Base-by-base conservation (phyloP, 2,888 invertebrate species). In the Drosophila austrosaltans region DNA sequence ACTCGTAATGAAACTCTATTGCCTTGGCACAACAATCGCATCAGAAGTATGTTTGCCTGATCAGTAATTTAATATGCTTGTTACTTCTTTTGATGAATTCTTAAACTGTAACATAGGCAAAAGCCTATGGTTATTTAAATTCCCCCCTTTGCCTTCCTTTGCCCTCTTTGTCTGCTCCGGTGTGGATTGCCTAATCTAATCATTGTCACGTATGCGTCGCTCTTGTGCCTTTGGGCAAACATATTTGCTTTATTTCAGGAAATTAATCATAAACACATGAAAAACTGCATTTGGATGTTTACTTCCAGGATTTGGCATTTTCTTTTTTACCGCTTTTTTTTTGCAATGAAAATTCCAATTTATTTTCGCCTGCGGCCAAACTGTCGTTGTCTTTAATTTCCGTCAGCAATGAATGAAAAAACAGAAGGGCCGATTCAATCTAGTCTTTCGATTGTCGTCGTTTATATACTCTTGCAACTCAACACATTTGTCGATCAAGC, bases 181-280 rank as follows among this genome's bases (percentile, higher is more conserved):
- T 59, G 30, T 63, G 8, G 48, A 57, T 39, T 44, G 63, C 58
- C 63, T 85, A 87, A 89, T 85, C 87, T 72, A 89, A 85, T 89
- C 85, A 85, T 84, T 85, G 87, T 89, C 89, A 85, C 89, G 85
- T 87, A 76, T 77, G 63, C 54, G 48, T 25, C 22, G 10, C 4
- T 10, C 48, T 25, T 48, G 22, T 25, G 72, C 83, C 56, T 28
- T 30, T 58, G 62, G 82, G 74, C 48, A 48, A 22, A 36, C 63
- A 69, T 78, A 74, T 77, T 76, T 79, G 66, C 60, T 69, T 77
- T 75, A 79, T 66, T 67, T 44, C 85, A 89, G 85, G 85, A 85
- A 85, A 85, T 85, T 85, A 85, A 89, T 84, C 75, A 78, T 72
- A 74, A 89, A 81, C 82, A 87, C 79, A 76, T 81, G 77, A 61